Evolutionary conservation across 2,888 invertebrate species (phyloP).

Genomic region (Ernsta delagoae): DNA sequence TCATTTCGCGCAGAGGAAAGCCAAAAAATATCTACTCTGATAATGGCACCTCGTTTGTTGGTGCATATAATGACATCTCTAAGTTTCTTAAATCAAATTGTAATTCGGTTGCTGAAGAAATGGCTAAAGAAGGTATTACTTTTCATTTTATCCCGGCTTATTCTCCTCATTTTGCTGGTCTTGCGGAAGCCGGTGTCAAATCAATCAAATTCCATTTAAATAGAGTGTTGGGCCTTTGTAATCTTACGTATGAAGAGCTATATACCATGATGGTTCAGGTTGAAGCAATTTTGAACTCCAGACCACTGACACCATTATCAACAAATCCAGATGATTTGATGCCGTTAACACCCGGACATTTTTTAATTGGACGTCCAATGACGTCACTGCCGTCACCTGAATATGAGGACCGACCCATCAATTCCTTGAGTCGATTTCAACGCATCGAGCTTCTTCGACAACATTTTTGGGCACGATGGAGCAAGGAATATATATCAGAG

Average conservation of each 20-base stretch:
- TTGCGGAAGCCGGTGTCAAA: background rate
- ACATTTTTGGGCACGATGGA: background rate
- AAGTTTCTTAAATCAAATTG: background rate
- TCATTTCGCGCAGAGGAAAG: background rate
- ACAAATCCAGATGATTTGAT: background rate
- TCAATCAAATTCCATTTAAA: slow-evolving; percentile 5
- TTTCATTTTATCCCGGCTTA: slow-evolving; percentile 8
- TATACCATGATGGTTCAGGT: slow-evolving; percentile 5
- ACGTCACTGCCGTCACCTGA: slow-evolving; percentile 1
- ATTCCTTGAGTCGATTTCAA: background rate
- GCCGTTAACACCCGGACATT: slow-evolving; percentile 3
- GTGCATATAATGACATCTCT: slow-evolving; percentile 2
- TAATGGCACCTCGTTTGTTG: slow-evolving; percentile 5
- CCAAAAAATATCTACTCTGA: background rate
- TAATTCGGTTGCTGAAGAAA: background rate
- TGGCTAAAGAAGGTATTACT: background rate
- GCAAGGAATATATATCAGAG: background rate
- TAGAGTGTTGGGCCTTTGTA: slow-evolving; percentile 8
- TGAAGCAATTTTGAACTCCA: slow-evolving; percentile 2
- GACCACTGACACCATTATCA: slow-evolving; percentile 2
- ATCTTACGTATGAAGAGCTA: background rate
- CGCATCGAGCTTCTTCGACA: background rate
- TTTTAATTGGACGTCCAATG: slow-evolving; percentile 1
- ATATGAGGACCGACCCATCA: background rate
- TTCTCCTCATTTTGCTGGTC: slow-evolving; percentile 1